Percentiles rank a stretch among this genome's conserved stretches.
phyloP scores from a whole-genome alignment of 64 coral and sea anemone species.

The Acropora tenuis region DNA sequence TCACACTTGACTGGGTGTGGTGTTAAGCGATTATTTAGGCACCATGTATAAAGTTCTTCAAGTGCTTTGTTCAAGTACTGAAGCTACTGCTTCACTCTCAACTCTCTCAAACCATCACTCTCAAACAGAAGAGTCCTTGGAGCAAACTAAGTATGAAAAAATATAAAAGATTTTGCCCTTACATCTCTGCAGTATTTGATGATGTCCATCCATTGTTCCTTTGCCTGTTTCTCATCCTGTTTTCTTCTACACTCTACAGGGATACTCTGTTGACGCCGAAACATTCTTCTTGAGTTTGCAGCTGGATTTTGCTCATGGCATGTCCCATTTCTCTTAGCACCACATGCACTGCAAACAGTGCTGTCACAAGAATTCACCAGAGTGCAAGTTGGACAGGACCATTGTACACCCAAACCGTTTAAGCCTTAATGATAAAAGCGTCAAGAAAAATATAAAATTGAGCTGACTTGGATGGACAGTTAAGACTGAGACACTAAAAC shows the following conservation, averaged over 20 bases:
- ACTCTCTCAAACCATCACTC: too few species aligned
- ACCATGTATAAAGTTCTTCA: too few species aligned
- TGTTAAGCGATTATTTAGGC: too few species aligned
- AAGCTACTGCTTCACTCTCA: too few species aligned
- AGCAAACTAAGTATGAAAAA: too few species aligned
- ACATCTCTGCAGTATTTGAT: conserved; percentile 81
- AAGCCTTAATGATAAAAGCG: neutral
- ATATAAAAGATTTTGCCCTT: neutral
- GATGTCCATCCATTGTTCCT: conserved; percentile 86
- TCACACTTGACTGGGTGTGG: too few species aligned
- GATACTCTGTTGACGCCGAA: conserved; percentile 83
- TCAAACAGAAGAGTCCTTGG: too few species aligned
- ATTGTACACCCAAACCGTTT: neutral
- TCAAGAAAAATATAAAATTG: too few species aligned
- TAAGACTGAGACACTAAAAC: too few species aligned
- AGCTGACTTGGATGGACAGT: too few species aligned
- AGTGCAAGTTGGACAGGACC: conserved; percentile 55
- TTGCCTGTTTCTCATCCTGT: conserved; percentile 86
- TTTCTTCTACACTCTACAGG: conserved; percentile 86
- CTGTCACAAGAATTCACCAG: conserved; percentile 4
- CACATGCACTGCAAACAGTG: conserved; percentile 59
- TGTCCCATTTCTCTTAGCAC: conserved; percentile 13
- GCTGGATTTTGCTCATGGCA: neutral
- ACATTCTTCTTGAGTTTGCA: conserved; percentile 45
- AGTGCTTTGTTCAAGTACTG: too few species aligned